Conservation (phyloP, 2,888 invertebrate genomes). For the Agrilus biguttatus region DNA sequence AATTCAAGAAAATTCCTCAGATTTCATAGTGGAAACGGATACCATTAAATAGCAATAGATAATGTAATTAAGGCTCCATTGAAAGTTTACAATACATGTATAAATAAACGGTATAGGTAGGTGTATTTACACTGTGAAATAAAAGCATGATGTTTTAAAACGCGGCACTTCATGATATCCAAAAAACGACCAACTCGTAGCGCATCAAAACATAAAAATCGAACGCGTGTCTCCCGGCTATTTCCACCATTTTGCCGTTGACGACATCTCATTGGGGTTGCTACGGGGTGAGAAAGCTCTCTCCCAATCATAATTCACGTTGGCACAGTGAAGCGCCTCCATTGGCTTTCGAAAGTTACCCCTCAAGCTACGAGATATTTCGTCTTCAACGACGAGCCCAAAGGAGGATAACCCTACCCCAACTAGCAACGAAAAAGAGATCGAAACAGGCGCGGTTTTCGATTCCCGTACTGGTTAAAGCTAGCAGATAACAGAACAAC, state of each 20-base stretch:
- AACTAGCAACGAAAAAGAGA: constrained; percentile 3
- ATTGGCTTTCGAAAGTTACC: constrained; percentile 21
- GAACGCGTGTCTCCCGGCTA: constrained; percentile 27
- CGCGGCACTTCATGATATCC: constrained; percentile 19
- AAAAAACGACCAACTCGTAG: constrained; percentile 25
- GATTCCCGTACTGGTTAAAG: constrained; percentile 16
- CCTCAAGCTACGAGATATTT: constrained; percentile 19
- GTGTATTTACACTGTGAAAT: too few relatives aligned
- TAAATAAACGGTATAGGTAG: too few relatives aligned
- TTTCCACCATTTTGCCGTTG: constrained; percentile 29
- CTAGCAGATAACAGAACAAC: constrained; percentile 32
- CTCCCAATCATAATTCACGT: constrained; percentile 25
- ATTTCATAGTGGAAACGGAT: too few relatives aligned
- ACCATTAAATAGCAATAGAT: too few relatives aligned
- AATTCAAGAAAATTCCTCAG: too few relatives aligned
- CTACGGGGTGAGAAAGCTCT: constrained; percentile 26
- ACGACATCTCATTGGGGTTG: constrained; percentile 29
- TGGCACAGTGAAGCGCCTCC: constrained; percentile 19
- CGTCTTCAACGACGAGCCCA: constrained; percentile 12
- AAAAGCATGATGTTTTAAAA: constrained; percentile 9
- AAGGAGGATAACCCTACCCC: constrained; percentile 7
- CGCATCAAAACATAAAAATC: constrained; percentile 32
- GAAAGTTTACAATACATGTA: too few relatives aligned
- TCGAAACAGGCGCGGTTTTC: constrained; percentile 6
- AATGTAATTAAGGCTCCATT: too few relatives aligned